Percentiles rank a stretch among this genome's conserved stretches.
These are phyloP conservation scores for Caenorhabditis uteleia DNA, from an alignment of 2,888 invertebrate species.

Conservation along the genomic window DNA sequence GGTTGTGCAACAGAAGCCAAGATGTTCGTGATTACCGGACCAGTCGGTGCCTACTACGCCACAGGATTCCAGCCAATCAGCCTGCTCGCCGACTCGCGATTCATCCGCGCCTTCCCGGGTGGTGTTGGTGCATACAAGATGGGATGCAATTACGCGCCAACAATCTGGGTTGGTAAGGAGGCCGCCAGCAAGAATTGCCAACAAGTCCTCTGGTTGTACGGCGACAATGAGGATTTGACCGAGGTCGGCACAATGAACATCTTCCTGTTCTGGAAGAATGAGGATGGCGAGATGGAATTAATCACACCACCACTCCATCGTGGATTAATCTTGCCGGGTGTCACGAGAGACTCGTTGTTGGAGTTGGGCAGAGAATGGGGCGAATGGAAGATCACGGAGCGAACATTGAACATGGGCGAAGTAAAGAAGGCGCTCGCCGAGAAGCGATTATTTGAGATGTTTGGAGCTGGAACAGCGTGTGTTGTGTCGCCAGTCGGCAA, in stretches of 20 bases:
- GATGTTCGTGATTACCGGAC: slow-evolving; percentile 87
- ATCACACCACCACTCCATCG: slow-evolving; percentile 86
- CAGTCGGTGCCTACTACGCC: slow-evolving; percentile 91
- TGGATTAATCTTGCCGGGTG: slow-evolving; percentile 92
- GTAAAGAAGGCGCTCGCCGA: slow-evolving; percentile 79
- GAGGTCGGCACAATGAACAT: slow-evolving; percentile 99
- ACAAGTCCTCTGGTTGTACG: slow-evolving; percentile 87
- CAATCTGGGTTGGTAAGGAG: slow-evolving; percentile 74
- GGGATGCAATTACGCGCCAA: slow-evolving; percentile 79
- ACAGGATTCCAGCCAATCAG: slow-evolving; percentile 71
- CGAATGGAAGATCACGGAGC: slow-evolving; percentile 81
- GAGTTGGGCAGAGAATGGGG: slow-evolving; percentile 83
- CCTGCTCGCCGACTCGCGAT: slow-evolving; percentile 88
- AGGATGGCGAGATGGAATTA: slow-evolving; percentile 88
- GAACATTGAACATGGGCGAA: slow-evolving; percentile 83
- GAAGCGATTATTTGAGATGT: slow-evolving; percentile 87
- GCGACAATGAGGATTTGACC: slow-evolving; percentile 89
- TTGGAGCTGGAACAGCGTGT: slow-evolving; percentile 97
- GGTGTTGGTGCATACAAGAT: slow-evolving; percentile 93
- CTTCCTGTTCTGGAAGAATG: slow-evolving; percentile 85
- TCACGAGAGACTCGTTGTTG: slow-evolving; percentile 87
- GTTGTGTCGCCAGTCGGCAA: slow-evolving; percentile 88
- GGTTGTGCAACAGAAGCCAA: slow-evolving; percentile 85
- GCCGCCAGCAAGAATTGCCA: slow-evolving; percentile 79
- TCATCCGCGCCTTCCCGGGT: slow-evolving; percentile 80